These are phyloP conservation scores for Ctenoplectra terminalis DNA, from an alignment of 1,140 invertebrate genomes.

Conservation along the genomic window DNA sequence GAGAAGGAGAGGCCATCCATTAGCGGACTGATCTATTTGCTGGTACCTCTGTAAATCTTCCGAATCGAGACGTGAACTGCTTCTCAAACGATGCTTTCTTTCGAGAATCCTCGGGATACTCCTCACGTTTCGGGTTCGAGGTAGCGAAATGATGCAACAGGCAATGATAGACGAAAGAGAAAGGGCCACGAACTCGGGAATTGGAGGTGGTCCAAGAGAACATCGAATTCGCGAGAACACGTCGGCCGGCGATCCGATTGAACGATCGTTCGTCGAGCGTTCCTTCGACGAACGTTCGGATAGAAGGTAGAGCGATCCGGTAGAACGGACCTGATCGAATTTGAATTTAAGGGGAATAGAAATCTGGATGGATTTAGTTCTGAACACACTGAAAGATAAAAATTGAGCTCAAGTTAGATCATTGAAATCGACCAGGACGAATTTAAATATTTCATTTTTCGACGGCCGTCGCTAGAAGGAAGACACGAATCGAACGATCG, in stretches of 20 bases:
- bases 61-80: slow-evolving; percentile 58
- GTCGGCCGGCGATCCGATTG: slow-evolving; percentile 1
- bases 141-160: slow-evolving; percentile 67
- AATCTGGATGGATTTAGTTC: background rate
- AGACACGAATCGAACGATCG: slow-evolving; percentile 17
- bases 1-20: slow-evolving; percentile 48
- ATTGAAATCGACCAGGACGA: background rate
- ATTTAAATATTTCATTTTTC: background rate
- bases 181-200: slow-evolving; percentile 34
- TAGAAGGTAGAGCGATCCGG: background rate
- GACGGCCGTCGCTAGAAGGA: background rate
- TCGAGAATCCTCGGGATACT: slow-evolving; percentile 39
- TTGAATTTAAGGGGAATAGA: background rate
- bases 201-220: slow-evolving; percentile 27
- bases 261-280: background rate
- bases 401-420: background rate
- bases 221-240: slow-evolving; percentile 26
- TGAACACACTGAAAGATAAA: background rate
- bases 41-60: slow-evolving; percentile 54
- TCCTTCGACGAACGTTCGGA: background rate
- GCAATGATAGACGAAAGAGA: slow-evolving; percentile 64
- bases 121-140: slow-evolving; percentile 44
- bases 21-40: slow-evolving; percentile 61
- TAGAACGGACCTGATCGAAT: background rate
- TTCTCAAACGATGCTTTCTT: slow-evolving; percentile 41